These are phyloP conservation scores for Brienomyrus longianalis DNA, from an alignment of 2,113 vertebrate genomes.

Conservation along the genomic window DNA sequence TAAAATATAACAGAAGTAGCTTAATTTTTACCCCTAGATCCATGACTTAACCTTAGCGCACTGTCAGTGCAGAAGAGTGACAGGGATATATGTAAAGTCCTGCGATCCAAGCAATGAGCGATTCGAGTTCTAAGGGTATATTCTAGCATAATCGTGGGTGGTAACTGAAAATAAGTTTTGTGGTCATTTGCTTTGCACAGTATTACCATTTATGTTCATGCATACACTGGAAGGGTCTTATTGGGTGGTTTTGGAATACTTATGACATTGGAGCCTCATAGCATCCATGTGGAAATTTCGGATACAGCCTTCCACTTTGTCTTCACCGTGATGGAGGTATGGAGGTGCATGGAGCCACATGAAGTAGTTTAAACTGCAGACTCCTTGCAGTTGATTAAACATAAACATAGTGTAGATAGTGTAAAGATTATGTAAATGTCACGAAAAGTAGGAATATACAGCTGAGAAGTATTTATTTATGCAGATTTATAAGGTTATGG, in stretches of 20 bases:
- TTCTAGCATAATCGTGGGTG: neutral
- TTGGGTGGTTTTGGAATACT: slow-evolving; percentile 33
- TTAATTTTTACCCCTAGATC: neutral
- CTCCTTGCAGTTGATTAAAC: slow-evolving; percentile 40
- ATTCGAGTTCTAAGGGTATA: slow-evolving; percentile 1
- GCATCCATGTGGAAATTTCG: slow-evolving; percentile 34
- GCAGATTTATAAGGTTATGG: slow-evolving; percentile 63
- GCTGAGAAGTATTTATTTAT: slow-evolving; percentile 85
- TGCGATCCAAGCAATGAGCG: neutral
- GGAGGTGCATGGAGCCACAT: slow-evolving; percentile 47
- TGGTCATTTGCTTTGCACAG: slow-evolving; percentile 46
- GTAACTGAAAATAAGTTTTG: neutral
- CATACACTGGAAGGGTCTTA: slow-evolving; percentile 41
- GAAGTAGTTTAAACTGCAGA: slow-evolving; percentile 17
- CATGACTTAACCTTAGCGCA: neutral
- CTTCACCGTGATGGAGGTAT: slow-evolving; percentile 36
- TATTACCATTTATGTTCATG: slow-evolving; percentile 47
- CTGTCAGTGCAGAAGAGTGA: neutral
- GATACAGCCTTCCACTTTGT: slow-evolving; percentile 26
- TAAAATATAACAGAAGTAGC: neutral
- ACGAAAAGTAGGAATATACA: slow-evolving; percentile 63
- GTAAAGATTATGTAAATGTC: slow-evolving; percentile 73
- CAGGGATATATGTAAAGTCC: neutral
- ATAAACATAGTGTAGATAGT: slow-evolving; percentile 71
- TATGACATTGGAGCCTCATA: slow-evolving; percentile 38